phyloP scores from a whole-genome alignment of 2,888 invertebrate species.

The Psylliodes chrysocephalus region DNA sequence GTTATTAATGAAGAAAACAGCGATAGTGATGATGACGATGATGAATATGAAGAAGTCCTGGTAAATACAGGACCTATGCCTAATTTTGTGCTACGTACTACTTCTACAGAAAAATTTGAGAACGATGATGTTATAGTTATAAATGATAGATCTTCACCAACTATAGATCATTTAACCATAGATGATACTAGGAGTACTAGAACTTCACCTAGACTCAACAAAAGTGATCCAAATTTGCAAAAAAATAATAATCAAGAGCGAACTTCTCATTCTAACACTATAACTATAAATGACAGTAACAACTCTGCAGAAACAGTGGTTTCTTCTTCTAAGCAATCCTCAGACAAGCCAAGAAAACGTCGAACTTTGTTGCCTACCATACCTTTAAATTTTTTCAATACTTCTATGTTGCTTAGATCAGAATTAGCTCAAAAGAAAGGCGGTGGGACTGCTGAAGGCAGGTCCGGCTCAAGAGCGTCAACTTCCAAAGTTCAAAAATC shows the following conservation, averaged over 20 bases:
- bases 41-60: not conserved
- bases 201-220: constrained; percentile 11
- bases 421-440: constrained; percentile 35
- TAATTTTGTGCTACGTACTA: not conserved
- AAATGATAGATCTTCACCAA: constrained; percentile 14
- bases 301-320: not conserved
- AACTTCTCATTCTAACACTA: not conserved
- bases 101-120: not conserved
- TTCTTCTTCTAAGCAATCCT: not conserved
- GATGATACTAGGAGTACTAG: constrained; percentile 14
- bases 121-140: constrained; percentile 13
- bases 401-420: constrained; percentile 39
- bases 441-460: not conserved
- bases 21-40: not conserved
- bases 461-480: not conserved
- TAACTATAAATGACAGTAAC: not conserved
- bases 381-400: constrained; percentile 40
- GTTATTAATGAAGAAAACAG: constrained; percentile 1
- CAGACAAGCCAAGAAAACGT: constrained; percentile 36
- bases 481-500: not conserved
- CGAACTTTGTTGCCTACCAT: constrained; percentile 34
- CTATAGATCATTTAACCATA: not conserved
- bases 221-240: not conserved
- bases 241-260: not conserved
- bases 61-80: constrained; percentile 5